Evolutionary conservation across 2,113 vertebrate species (phyloP).

Genomic region (Cercopithecus mona): DNA sequence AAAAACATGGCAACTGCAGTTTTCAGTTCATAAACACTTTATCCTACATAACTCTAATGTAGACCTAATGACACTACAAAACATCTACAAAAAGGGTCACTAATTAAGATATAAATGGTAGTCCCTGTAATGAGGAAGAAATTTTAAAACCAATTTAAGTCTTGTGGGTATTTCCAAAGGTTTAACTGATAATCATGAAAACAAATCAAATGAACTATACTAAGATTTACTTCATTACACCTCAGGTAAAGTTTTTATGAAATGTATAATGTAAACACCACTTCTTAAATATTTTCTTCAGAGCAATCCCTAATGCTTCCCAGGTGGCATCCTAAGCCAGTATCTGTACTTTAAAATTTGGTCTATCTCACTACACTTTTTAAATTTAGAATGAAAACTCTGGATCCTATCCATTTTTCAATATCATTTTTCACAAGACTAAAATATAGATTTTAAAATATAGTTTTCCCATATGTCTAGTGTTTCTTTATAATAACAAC

Average conservation of each 20-base stretch:
- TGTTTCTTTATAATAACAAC: conserved; percentile 11
- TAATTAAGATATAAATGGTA: not conserved
- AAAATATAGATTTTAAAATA: not conserved
- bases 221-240: not conserved
- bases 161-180: not conserved
- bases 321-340: not conserved
- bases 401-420: not conserved
- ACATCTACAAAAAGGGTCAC: not conserved
- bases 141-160: conserved; percentile 4
- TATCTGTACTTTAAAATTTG: not conserved
- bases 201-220: not conserved
- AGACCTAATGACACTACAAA: not conserved
- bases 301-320: not conserved
- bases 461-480: not conserved
- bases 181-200: not conserved
- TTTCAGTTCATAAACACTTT: not conserved
- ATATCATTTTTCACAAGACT: not conserved
- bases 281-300: not conserved
- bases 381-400: conserved; percentile 33
- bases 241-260: not conserved
- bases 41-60: not conserved
- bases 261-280: not conserved
- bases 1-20: not conserved
- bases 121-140: not conserved
- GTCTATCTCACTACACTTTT: not conserved